Evolutionary conservation across 2,113 vertebrate species (phyloP).

Genomic region (Lophura nycthemera): DNA sequence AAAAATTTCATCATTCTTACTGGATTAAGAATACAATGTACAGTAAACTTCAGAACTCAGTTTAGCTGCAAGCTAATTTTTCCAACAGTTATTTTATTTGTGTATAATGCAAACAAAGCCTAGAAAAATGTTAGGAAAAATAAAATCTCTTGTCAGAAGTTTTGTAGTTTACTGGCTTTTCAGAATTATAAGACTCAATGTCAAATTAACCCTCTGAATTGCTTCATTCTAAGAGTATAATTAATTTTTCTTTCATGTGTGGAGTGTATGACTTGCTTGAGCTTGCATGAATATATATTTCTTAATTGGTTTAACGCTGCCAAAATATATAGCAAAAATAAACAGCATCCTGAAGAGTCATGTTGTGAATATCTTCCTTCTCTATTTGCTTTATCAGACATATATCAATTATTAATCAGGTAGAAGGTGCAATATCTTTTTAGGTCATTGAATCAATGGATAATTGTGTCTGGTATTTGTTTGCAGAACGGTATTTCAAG

Average conservation of each 20-base stretch:
- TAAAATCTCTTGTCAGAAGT: not conserved
- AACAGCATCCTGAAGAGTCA: not conserved
- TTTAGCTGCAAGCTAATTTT: not conserved
- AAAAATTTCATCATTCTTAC: not conserved
- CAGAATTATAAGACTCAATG: not conserved
- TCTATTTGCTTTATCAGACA: slow-evolving; percentile 33
- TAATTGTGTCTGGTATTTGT: slow-evolving; percentile 42
- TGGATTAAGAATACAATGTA: not conserved
- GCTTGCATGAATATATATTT: not conserved
- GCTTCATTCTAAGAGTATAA: not conserved
- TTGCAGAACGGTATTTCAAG: not conserved
- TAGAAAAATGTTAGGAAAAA: not conserved
- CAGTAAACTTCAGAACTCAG: not conserved
- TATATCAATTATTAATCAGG: slow-evolving; percentile 53
- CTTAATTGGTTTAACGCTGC: not conserved
- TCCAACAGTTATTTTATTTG: not conserved
- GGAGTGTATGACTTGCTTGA: not conserved
- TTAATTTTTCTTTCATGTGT: not conserved
- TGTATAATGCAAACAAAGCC: not conserved
- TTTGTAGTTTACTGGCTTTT: not conserved
- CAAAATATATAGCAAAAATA: not conserved
- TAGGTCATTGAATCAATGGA: not conserved
- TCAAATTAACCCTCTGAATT: slow-evolving; percentile 20
- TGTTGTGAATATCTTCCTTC: not conserved
- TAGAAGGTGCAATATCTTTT: slow-evolving; percentile 1